Base-by-base conservation (phyloP, 2,888 invertebrate species). In the Drosophila neotestacea region DNA sequence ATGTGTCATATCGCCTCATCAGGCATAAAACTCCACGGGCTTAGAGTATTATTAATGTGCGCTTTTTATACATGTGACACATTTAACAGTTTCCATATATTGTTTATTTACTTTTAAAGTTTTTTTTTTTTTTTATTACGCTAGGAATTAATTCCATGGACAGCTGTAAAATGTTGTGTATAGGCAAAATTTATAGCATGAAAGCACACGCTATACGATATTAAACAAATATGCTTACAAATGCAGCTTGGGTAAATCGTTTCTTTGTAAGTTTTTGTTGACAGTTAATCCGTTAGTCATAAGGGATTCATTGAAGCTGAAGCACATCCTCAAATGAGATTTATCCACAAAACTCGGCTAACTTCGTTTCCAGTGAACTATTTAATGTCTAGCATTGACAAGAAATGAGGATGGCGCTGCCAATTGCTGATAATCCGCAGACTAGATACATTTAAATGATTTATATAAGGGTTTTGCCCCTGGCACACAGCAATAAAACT, bases 401-500 rank as follows among this genome's bases (percentile, higher is more conserved):
- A 39, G 47, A 42, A 44, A n/a, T 34, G n/a, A 22, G 10, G 2
- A 22, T 11, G 13, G 7, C 11, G 16, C 38, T 46, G 44, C 36
- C 70, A 58, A 70, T 67, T 54, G 48, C 48, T 44, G 44, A 58
- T 66, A 59, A 66, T 58, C 58, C 47, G 22, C 56, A 39, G 56
- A 54, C 52, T 62, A 22, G 32, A 68, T 46, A 36, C 22, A 39
- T 77, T 46, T 47, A 39, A 59, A 59, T 79, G 65, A 79, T 73
- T 82, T 88, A 64, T 55, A 47, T 44, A 16, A 22, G 28, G 48
- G 13, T n/a, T 38, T 11, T 46, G 22, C 47, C 46, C 50, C 52
- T 62, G 51, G 55, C 66, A 42, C 9, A 48, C 27, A 44, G 77
- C 72, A 87, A 89, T 88, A 89, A 85, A 88, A 87, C 88, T 77